Base-by-base conservation (phyloP, 2,888 invertebrate genomes). In the Seira ritae region DNA sequence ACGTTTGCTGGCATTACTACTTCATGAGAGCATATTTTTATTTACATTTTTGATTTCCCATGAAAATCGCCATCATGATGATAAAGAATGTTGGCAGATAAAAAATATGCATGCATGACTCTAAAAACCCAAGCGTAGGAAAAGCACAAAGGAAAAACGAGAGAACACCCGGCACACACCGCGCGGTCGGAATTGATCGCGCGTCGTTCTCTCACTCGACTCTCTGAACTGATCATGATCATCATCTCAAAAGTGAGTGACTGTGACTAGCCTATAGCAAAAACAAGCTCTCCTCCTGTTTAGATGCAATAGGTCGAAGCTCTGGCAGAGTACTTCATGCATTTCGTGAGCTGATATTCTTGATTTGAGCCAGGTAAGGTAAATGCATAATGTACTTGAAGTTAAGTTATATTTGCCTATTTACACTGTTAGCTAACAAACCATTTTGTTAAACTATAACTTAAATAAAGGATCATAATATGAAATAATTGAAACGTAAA, bases 101-200 rank as follows among this genome's bases (percentile, higher is more conserved):
- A 62, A 62, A 62, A 62, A 22, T 4, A 10, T 19, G 1, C 6
- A 62, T 15, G 62, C 62, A 55, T 20, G 62, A 8, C 19, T 2
- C 20, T 8, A 42, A 60, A 62, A 22, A 62, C 62, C 62, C 62
- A 20, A 20, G 19, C 62, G 2, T 2, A 62, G 20, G 22, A 62
- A 62, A 20, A 62, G 20, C 22, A 55, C 55, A 55, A 62, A 62
- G 62, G 22, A 20, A 62, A 20, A 42, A 73, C 62, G 24, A 73
- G 67, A 20, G 67, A 67, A 62, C 50, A 22, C 50, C 50, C 67
- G 67, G 37, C 31, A 60, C 20, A 17, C 20, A 50, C 67, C 50
- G 46, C 50, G 42, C 74, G 65, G 75, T 75, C 75, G 75, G 75
- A 67, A 68, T 19, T 66, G 50, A 75, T 75, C 50, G 75, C 62